Conservation (phyloP, 2,113 vertebrate genomes). For the Paramormyrops kingsleyae region DNA sequence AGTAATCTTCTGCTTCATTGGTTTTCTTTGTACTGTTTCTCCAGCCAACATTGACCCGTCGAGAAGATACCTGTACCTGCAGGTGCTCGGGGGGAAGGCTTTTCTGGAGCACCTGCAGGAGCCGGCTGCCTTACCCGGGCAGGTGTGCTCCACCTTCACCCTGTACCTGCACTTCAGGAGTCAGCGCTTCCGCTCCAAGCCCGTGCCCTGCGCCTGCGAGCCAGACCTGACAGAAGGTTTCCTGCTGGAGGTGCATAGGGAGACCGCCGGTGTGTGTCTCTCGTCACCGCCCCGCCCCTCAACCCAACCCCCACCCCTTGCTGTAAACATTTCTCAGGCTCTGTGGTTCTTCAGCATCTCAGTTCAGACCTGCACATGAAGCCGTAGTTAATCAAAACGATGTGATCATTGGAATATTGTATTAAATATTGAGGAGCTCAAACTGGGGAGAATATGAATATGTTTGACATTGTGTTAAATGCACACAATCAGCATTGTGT, state of each 20-base stretch:
- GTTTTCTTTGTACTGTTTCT: conserved; percentile 41
- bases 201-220: conserved; percentile 89
- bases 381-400: background rate
- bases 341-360: background rate
- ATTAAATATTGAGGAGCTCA: background rate
- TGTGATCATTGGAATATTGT: background rate
- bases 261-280: conserved; percentile 63
- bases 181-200: conserved; percentile 90
- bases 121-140: conserved; percentile 83
- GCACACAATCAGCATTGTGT: background rate
- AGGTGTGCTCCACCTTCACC: conserved; percentile 83
- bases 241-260: conserved; percentile 84
- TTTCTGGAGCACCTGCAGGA: conserved; percentile 96
- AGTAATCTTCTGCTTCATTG: background rate
- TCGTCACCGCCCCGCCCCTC: background rate
- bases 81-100: conserved; percentile 91
- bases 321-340: background rate
- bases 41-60: conserved; percentile 83
- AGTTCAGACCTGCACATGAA: background rate
- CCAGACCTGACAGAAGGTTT: conserved; percentile 90
- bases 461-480: background rate
- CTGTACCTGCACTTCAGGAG: conserved; percentile 89
- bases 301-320: background rate
- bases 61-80: conserved; percentile 86
- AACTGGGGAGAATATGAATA: background rate